These are phyloP conservation scores for Mesorhabditis belari DNA, from an alignment of 2,888 invertebrate species.

Conservation along the genomic window DNA sequence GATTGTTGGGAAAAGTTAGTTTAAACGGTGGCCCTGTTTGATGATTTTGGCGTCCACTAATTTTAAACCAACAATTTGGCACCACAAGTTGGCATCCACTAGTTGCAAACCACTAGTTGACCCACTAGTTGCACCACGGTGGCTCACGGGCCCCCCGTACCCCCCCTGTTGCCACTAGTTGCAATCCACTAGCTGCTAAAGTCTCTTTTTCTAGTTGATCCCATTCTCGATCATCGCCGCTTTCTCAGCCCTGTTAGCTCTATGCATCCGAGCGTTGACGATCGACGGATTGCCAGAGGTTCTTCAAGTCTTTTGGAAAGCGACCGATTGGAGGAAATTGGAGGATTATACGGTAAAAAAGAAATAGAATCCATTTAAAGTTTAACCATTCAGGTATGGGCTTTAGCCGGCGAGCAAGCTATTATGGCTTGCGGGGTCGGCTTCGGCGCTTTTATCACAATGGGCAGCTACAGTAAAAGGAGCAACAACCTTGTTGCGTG, in stretches of 20 bases:
- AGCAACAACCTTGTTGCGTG: constrained; percentile 50
- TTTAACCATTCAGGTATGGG: constrained; percentile 31
- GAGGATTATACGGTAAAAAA: constrained; percentile 42
- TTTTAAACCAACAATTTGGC: no score
- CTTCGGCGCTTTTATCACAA: constrained; percentile 52
- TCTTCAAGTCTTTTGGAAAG: constrained; percentile 34
- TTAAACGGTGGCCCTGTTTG: no score
- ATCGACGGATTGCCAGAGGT: constrained; percentile 37
- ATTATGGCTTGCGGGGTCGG: constrained; percentile 51
- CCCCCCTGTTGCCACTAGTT: no score
- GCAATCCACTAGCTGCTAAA: no score
- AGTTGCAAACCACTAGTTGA: no score
- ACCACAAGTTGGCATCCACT: no score
- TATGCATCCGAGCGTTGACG: constrained; percentile 29
- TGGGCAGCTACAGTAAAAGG: constrained; percentile 51
- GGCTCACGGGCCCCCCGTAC: no score
- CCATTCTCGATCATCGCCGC: constrained; percentile 16
- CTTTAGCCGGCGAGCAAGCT: constrained; percentile 45
- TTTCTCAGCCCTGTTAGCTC: constrained; percentile 17
- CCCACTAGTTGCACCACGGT: no score
- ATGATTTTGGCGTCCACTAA: background rate
- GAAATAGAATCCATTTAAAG: constrained; percentile 50
- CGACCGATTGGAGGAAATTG: constrained; percentile 47
- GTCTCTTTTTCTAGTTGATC: constrained; percentile 9
- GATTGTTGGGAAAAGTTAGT: constrained; percentile 53